These are phyloP conservation scores for Emys orbicularis DNA, from an alignment of 2,797 vertebrate species.

Conservation along the genomic window DNA sequence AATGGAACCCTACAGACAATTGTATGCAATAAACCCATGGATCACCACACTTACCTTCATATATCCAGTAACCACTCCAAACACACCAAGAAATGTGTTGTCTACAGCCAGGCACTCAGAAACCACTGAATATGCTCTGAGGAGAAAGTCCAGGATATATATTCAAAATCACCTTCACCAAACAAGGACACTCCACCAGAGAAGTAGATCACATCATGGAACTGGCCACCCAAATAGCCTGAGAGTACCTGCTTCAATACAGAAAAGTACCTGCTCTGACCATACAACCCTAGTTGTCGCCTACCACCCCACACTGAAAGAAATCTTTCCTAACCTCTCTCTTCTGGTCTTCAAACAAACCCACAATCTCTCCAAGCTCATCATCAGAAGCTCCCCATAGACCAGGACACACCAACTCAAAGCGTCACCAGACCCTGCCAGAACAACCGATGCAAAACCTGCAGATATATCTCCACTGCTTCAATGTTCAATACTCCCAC, in stretches of 20 bases:
- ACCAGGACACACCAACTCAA: background rate
- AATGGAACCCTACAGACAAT: background rate
- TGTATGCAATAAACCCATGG: background rate
- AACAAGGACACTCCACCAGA: background rate
- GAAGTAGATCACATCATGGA: background rate
- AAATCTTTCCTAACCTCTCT: background rate
- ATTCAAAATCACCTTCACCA: background rate
- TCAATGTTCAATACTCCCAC: background rate
- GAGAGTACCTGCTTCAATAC: background rate
- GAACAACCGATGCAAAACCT: background rate
- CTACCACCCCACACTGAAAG: background rate
- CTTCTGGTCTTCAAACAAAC: background rate
- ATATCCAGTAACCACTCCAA: background rate
- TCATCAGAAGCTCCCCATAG: background rate
- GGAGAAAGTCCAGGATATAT: background rate
- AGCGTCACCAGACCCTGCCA: background rate
- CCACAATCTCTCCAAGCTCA: background rate
- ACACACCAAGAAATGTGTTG: background rate
- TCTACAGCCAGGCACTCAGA: background rate
- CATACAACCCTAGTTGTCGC: background rate
- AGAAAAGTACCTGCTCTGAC: background rate
- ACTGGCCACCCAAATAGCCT: background rate
- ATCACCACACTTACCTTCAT: background rate
- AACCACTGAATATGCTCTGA: background rate
- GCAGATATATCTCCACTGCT: background rate